Conservation (phyloP, 2,797 vertebrate genomes). For the Benthosema pterotum region DNA sequence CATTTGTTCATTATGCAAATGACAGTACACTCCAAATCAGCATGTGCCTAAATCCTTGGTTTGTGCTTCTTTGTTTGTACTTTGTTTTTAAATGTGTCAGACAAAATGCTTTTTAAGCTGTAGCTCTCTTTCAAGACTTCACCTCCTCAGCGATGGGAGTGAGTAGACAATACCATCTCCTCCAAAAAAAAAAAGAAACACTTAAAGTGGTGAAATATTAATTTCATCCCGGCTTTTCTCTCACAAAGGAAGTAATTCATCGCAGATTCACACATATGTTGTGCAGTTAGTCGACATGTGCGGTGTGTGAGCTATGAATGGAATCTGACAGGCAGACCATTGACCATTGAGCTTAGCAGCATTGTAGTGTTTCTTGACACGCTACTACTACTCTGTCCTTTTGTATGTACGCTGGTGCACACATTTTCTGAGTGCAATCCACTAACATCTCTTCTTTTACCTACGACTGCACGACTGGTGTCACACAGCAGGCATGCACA, state of each 20-base stretch:
- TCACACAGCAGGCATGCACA: conserved; percentile 62
- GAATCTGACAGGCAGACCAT: not conserved
- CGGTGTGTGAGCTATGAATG: not conserved
- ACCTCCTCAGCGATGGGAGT: too few species aligned
- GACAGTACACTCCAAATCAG: conserved; percentile 44
- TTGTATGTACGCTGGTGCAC: conserved; percentile 11
- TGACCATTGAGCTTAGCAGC: conserved; percentile 34
- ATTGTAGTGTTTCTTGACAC: conserved; percentile 20
- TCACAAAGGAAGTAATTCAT: not conserved
- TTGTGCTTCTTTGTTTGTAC: conserved; percentile 50
- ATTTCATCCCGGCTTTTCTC: not conserved
- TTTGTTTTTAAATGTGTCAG: conserved; percentile 63
- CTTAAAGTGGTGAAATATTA: conserved; percentile 3
- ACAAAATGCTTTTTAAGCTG: conserved; percentile 58
- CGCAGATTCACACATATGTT: not conserved
- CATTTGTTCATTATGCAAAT: conserved; percentile 41
- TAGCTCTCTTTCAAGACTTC: conserved; percentile 57
- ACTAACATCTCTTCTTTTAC: conserved; percentile 30
- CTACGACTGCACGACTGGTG: conserved; percentile 31
- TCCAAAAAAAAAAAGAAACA: conserved; percentile 2
- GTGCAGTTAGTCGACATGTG: not conserved
- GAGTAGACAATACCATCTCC: too few species aligned
- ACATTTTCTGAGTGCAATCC: conserved; percentile 43
- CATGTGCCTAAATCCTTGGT: conserved; percentile 68
- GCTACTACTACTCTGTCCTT: conserved; percentile 3